These are phyloP conservation scores for Ganaspis brasiliensis DNA, from an alignment of 2,888 invertebrate genomes.

Conservation along the genomic window DNA sequence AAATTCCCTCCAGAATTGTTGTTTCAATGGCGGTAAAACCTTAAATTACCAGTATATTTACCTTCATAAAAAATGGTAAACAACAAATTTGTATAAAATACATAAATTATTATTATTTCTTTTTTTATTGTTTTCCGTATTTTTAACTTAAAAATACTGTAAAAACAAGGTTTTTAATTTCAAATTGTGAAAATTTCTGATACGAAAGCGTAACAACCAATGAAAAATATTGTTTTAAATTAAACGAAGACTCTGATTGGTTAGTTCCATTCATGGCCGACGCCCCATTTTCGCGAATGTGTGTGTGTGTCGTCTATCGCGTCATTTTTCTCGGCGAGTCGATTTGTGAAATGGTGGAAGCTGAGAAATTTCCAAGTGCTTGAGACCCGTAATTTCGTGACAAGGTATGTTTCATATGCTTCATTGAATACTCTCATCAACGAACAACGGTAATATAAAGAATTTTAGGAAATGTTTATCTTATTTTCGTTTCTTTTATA, in stretches of 20 bases:
- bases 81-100: neutral
- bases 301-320: neutral
- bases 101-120: neutral
- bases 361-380: constrained; percentile 33
- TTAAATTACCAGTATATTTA: constrained; percentile 11
- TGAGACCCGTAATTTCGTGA: constrained; percentile 36
- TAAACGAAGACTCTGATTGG: neutral
- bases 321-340: constrained; percentile 39
- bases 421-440: constrained; percentile 38
- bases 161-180: neutral
- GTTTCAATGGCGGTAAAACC: neutral
- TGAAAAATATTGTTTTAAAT: neutral
- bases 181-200: neutral
- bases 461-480: constrained; percentile 11
- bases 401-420: constrained; percentile 40
- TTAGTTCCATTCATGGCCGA: neutral
- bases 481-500: neutral
- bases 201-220: neutral
- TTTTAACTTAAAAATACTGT: neutral
- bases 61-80: neutral
- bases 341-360: constrained; percentile 35
- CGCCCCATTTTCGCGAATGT: neutral
- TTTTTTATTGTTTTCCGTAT: neutral
- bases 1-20: neutral
- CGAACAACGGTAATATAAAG: constrained; percentile 24